Conservation (phyloP, 2,113 vertebrate species). For the Prionailurus viverrinus region DNA sequence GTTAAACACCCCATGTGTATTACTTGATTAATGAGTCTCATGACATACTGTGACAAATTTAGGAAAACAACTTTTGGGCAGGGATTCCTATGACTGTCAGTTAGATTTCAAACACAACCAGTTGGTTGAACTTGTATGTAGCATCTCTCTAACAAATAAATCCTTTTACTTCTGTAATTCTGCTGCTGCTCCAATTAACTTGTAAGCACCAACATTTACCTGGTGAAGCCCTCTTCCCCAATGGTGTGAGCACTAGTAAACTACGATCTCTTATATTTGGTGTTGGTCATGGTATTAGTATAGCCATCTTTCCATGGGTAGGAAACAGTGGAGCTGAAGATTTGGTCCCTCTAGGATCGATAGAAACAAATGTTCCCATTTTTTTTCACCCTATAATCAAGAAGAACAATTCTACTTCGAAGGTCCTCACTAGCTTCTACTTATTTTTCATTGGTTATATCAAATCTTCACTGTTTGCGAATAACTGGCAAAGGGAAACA, state of each 20-base stretch:
- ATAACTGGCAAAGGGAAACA: neutral
- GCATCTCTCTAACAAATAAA: neutral
- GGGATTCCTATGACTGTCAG: accelerated
- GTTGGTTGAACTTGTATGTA: neutral
- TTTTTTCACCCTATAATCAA: neutral
- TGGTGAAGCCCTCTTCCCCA: neutral
- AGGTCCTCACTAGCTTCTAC: neutral
- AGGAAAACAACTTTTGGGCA: neutral
- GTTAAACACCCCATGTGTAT: neutral
- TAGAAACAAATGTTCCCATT: neutral
- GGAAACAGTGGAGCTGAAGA: too few relatives aligned
- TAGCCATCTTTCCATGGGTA: neutral
- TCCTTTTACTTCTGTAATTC: neutral
- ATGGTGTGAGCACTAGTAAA: neutral
- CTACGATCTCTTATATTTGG: neutral
- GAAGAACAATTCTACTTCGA: neutral
- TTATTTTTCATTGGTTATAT: neutral
- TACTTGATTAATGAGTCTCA: neutral
- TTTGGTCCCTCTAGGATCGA: neutral
- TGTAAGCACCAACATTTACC: neutral
- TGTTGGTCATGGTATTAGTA: neutral
- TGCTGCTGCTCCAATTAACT: neutral
- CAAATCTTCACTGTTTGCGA: neutral
- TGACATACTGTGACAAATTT: neutral
- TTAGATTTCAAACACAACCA: neutral